Evolutionary conservation across 2,888 invertebrate genomes (phyloP).

Genomic region (Coenonympha arcania): DNA sequence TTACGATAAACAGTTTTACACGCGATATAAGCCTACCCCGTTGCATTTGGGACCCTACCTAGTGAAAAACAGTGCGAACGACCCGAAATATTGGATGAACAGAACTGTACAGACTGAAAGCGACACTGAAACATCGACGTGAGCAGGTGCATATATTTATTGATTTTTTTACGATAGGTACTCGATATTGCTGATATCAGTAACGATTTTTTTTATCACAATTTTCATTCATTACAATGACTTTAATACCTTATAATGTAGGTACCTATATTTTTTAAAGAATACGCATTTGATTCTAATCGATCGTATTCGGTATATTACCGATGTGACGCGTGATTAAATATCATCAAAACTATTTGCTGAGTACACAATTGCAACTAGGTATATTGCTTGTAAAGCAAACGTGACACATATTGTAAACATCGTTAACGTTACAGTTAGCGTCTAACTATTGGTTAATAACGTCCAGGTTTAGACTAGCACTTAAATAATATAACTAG

Average conservation of each 20-base stretch:
- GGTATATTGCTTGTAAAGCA: constrained; percentile 40
- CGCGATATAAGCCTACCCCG: constrained; percentile 36
- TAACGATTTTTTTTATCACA: neutral
- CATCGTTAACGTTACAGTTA: constrained; percentile 53
- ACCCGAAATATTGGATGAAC: constrained; percentile 36
- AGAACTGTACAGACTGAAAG: constrained; percentile 28
- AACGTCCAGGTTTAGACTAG: constrained; percentile 26
- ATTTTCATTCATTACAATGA: neutral
- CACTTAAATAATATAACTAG: constrained; percentile 24
- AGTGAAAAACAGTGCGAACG: constrained; percentile 55
- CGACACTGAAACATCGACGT: constrained; percentile 51
- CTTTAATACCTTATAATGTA: too few species aligned
- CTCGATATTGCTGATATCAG: neutral
- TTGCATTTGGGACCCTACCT: constrained; percentile 38
- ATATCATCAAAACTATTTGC: constrained; percentile 12
- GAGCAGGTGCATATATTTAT: constrained; percentile 60
- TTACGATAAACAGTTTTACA: constrained; percentile 47
- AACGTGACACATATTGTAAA: constrained; percentile 63
- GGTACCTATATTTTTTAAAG: too few species aligned
- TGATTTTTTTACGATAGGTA: constrained; percentile 7
- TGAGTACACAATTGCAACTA: constrained; percentile 36
- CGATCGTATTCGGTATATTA: neutral
- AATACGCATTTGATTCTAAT: neutral
- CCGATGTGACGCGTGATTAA: constrained; percentile 4
- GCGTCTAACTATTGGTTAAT: constrained; percentile 31